Evolutionary conservation across 2,888 invertebrate genomes (phyloP), one percentile per base, ranked within the genome.

Genomic region (Diarsia mendica): DNA sequence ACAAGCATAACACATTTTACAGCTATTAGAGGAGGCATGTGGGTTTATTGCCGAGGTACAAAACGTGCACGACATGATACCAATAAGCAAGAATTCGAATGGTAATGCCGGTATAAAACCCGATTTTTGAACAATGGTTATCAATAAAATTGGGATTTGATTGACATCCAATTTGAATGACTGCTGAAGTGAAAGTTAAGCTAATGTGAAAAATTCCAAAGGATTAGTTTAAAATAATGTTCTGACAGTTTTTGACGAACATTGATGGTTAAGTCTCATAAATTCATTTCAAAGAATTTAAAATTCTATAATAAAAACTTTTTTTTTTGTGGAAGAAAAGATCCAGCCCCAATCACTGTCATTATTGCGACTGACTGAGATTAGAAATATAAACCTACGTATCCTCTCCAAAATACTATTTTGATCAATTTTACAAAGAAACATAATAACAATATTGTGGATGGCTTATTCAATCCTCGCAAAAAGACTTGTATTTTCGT

Each of bases 1-100:
- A 87, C 88, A 87, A 89, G 91, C 92, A 91, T 93, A 92, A 93
- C 91, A 92, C 93, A 94, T 94, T 94, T 95, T 94, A 94, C 93
- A 93, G 92, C 93, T 93, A 93, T 93, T 93, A 93, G 90, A 91
- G 89, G 83, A 88, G 90, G 88, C 91, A 90, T 89, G 88, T 89
- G 86, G 87, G 90, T 90, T 91, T 91, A 90, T 89, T 72, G 83
- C 83, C 67, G 66, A 51, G 39, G 72, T 77, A 85, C 88, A 87
- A 76, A 89, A 88, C 86, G 87, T 85, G 87, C 89, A 78, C 89
- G 80, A 86, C 88, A 86, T 68, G 89, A 89, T 86, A 89, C 89
- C 89, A 87, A 89, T 89, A 89, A 89, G 73, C 76, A 83, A 86
- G 83, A 86, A 85, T 82, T 84, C 72, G 86, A 90, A 75, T 78